Conservation (phyloP, 2,113 vertebrate species). For the Semnornis frantzii region DNA sequence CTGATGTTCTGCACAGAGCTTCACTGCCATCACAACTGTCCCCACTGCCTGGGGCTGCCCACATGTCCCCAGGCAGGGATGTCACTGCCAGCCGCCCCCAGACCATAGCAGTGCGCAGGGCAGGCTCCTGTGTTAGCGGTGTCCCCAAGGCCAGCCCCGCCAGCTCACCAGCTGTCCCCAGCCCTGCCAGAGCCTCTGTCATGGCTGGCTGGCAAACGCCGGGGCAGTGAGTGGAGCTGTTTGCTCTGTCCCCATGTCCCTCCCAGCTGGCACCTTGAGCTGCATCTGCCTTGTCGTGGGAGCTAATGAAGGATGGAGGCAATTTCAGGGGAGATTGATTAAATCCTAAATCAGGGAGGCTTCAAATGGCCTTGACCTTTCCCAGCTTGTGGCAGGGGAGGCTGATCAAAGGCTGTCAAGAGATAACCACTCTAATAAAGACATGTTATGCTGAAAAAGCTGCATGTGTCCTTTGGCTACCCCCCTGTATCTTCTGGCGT, state of each 20-base stretch:
- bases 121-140: neutral
- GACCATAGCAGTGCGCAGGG: accelerated
- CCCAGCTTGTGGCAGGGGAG: neutral
- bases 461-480: neutral
- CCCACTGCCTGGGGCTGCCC: neutral
- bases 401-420: neutral
- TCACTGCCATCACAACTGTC: neutral
- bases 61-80: neutral
- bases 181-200: neutral
- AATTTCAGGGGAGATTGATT: neutral
- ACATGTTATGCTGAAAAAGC: neutral
- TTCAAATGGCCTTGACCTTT: neutral
- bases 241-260: neutral
- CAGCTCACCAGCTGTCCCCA: neutral
- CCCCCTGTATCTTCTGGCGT: neutral
- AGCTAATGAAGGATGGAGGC: constrained; percentile 1
- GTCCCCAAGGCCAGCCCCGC: neutral
- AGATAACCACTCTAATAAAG: accelerated
- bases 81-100: neutral
- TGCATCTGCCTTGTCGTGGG: neutral
- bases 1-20: neutral
- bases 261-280: neutral
- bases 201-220: neutral
- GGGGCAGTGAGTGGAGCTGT: accelerated
- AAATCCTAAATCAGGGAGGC: neutral